Percentiles rank a stretch among this genome's conserved stretches.
These are phyloP conservation scores for Trichosurus vulpecula DNA, from an alignment of 2,797 vertebrate genomes.

Conservation along the genomic window DNA sequence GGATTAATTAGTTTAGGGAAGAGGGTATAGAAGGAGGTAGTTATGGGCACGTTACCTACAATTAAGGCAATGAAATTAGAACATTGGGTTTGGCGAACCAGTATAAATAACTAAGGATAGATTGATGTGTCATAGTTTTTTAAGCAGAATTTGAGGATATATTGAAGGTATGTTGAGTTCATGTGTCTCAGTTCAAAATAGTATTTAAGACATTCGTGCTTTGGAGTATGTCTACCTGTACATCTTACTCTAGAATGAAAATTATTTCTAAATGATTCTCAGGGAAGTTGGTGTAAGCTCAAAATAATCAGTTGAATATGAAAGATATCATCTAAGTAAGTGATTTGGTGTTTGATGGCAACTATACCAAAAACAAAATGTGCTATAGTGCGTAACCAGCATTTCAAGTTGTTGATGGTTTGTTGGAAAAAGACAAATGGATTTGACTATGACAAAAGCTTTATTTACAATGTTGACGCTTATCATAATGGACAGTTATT, in stretches of 20 bases:
- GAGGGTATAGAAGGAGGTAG: background rate
- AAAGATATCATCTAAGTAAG: constrained; percentile 34
- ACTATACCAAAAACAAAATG: constrained; percentile 31
- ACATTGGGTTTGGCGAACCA: background rate
- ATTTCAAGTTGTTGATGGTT: background rate
- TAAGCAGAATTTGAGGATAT: background rate
- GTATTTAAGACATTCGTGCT: background rate
- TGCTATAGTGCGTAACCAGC: background rate
- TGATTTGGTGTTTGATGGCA: constrained; percentile 20
- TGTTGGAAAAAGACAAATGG: background rate
- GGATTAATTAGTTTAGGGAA: background rate
- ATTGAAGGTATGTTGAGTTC: background rate
- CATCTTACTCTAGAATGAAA: constrained; percentile 23
- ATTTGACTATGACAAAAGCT: constrained; percentile 14
- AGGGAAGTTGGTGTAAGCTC: background rate
- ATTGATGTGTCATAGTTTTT: background rate
- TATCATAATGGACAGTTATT: constrained; percentile 7
- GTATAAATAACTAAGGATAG: background rate
- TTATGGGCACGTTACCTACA: background rate
- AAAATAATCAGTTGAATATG: background rate
- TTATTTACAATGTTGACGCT: constrained; percentile 13
- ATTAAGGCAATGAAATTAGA: background rate
- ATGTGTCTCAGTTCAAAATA: background rate
- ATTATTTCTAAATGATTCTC: constrained; percentile 26
- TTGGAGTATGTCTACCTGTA: background rate